Conservation (phyloP, 2,797 vertebrate species). For the Phoeniculus purpureus region DNA sequence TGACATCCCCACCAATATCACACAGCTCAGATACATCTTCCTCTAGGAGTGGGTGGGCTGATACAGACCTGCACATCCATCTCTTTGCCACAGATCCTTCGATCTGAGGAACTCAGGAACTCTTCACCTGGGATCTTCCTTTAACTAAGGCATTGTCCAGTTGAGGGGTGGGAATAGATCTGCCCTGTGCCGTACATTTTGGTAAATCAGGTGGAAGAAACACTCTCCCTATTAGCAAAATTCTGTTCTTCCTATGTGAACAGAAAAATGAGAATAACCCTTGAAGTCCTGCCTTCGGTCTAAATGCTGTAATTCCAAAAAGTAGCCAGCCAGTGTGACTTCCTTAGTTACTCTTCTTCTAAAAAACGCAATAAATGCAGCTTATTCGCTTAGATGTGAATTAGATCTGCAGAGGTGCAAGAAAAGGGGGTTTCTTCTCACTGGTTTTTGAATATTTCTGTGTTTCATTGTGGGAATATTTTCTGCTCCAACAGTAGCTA, state of each 20-base stretch:
- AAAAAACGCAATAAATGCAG: not conserved
- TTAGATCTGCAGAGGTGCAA: not conserved
- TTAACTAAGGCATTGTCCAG: not conserved
- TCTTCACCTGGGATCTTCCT: not conserved
- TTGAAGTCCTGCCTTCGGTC: not conserved
- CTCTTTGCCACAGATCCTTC: not conserved
- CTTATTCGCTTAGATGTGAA: not conserved
- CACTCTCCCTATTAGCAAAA: not conserved
- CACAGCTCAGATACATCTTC: not conserved
- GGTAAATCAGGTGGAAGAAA: not conserved
- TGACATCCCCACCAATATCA: rapidly evolving
- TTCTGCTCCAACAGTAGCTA: not conserved
- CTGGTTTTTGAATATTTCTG: not conserved
- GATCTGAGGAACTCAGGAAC: rapidly evolving
- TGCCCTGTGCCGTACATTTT: not conserved
- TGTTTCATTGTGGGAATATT: not conserved
- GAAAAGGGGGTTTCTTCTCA: not conserved
- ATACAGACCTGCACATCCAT: rapidly evolving
- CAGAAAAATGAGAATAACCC: not conserved
- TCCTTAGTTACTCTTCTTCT: not conserved
- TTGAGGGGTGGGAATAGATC: not conserved
- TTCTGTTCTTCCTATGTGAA: not conserved
- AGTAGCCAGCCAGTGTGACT: not conserved
- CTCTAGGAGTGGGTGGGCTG: not conserved
- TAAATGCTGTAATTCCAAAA: not conserved